Evolutionary conservation across 2,888 invertebrate species (phyloP).

Genomic region (Lepidocyrtinus sp.): DNA sequence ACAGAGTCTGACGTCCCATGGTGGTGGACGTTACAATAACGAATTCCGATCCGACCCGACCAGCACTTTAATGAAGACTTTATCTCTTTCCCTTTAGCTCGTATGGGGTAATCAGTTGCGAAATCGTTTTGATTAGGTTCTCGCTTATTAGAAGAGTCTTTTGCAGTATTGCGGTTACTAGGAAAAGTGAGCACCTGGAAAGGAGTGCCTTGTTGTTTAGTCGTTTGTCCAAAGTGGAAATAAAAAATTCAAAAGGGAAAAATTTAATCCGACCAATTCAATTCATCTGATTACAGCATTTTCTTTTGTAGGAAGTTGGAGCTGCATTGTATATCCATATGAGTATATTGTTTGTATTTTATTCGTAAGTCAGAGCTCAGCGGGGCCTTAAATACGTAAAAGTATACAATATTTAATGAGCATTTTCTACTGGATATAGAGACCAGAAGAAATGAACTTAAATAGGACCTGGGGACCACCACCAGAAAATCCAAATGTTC

Average conservation of each 20-base stretch:
- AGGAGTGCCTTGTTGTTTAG: background rate
- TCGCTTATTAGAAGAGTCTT: no score
- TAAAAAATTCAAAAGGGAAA: background rate
- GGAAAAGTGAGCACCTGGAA: background rate
- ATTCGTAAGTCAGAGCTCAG: constrained; percentile 28
- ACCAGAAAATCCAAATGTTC: constrained; percentile 42
- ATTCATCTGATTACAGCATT: background rate
- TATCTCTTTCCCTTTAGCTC: background rate
- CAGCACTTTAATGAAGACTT: background rate
- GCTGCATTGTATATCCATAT: no score
- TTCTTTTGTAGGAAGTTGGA: background rate
- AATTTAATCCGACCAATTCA: background rate
- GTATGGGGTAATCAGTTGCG: background rate
- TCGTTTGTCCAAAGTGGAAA: background rate
- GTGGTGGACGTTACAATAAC: background rate
- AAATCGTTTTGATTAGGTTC: background rate
- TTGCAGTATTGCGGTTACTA: background rate
- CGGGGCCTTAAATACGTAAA: constrained; percentile 24
- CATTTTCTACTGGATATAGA: background rate
- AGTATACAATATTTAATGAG: constrained; percentile 52
- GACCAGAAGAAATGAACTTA: constrained; percentile 10
- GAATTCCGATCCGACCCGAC: background rate
- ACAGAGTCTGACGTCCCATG: background rate
- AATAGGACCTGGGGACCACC: constrained; percentile 31
- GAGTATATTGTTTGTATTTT: no score